Base-by-base conservation (phyloP, 2,888 invertebrate species). In the Apamea epomidion region DNA sequence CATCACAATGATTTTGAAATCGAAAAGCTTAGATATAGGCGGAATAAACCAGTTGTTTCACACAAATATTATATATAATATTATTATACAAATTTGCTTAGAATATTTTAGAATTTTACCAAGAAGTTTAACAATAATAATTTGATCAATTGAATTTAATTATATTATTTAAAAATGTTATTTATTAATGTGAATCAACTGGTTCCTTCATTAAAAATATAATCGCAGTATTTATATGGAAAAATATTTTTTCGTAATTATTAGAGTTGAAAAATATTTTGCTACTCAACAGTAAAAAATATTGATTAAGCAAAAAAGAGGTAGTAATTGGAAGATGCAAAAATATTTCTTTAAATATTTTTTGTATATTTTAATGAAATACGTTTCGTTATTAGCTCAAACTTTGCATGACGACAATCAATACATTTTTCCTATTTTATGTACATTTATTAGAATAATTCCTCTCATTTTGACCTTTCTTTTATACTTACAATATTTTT, bases 381-480 rank as follows among this genome's bases (percentile, higher is more conserved):
- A 84, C 74, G 45, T 74, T 84, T 82, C 69, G 72, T 86, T 80
- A 84, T 37, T 91, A 92, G 92, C 88, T 90, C 90, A 91, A 92
- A 92, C 89, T 89, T 92, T 90, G 91, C 92, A 91, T 91, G 91
- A 94, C 88, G 91, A 91, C 91, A 93, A 92, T 91, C 93, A 92
- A 93, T 90, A 91, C 92, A 93, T 91, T 82, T 90, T 90, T 87
- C 90, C 90, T 90, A 92, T 95, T 94, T 94, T 96, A 96, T 96
- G 88, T 96, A 96, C 96, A 96, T 93, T 95, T 95, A 95, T 90
- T 94, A 94, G 93, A 94, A 96, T 96, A 96, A 94, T 96, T 97
- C 96, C 96, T 97, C 96, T 96, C 96, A 94, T 96, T 94, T 96
- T 97, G 96, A 97, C 97, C 96, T 96, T 96, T 96, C 94, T 90